Percentiles rank a stretch among this genome's conserved stretches.
Conservation (phyloP, 2,797 vertebrate genomes). For the Enteromius fasciolatus region DNA sequence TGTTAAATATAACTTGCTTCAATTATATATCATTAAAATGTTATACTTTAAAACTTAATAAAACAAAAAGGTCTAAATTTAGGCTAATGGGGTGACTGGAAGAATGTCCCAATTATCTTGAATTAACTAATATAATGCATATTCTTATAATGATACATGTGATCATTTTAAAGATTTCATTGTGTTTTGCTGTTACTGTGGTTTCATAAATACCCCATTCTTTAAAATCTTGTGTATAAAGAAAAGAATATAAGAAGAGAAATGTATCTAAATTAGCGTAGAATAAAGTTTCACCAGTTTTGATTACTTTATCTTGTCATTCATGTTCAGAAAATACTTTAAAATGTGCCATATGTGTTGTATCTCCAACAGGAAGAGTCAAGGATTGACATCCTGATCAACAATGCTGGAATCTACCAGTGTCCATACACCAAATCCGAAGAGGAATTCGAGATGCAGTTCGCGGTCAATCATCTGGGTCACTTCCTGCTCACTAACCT, state of each 20-base stretch:
- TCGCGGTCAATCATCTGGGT: slow-evolving; percentile 88
- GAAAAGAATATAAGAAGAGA: neutral
- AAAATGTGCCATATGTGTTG: neutral
- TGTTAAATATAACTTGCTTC: too few species aligned
- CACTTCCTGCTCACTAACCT: slow-evolving; percentile 88
- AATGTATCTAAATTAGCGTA: neutral
- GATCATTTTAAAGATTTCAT: neutral
- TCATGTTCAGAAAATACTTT: neutral
- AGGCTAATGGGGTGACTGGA: neutral
- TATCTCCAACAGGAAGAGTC: slow-evolving; percentile 80
- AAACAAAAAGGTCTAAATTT: neutral
- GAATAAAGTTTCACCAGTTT: neutral
- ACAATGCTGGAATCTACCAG: slow-evolving; percentile 90
- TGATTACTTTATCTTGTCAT: neutral
- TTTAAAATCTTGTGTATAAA: neutral
- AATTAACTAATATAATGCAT: neutral
- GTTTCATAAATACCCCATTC: neutral
- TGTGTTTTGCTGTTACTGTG: neutral
- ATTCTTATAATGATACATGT: neutral
- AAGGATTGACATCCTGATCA: slow-evolving; percentile 86
- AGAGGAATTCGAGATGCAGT: slow-evolving; percentile 90
- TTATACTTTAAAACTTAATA: neutral
- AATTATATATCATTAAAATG: too few species aligned
- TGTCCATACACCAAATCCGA: slow-evolving; percentile 86
- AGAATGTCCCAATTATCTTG: neutral